phyloP scores from a whole-genome alignment of 1,140 invertebrate species.

The Lordiphosa mommai region DNA sequence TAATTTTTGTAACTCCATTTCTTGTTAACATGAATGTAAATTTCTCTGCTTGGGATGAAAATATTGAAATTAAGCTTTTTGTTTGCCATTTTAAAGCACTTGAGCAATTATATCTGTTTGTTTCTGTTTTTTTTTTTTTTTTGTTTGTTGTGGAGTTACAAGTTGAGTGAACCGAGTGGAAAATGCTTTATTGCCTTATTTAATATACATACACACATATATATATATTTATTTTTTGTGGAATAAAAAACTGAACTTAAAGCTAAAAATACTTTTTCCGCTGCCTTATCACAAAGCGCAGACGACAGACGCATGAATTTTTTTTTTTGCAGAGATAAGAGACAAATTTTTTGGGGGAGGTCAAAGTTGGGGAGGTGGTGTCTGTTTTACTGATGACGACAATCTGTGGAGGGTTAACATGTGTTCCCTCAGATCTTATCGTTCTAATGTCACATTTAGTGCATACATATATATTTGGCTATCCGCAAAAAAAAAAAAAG shows the following conservation, averaged over 20 bases:
- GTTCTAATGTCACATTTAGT: no score
- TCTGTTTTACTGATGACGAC: conserved; percentile 1
- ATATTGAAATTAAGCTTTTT: no score
- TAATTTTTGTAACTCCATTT: no score
- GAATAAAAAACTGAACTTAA: conserved; percentile 3
- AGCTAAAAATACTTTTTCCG: conserved; percentile 9
- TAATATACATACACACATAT: no score
- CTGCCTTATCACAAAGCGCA: conserved; percentile 5
- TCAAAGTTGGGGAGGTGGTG: conserved; percentile 1
- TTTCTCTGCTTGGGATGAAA: no score
- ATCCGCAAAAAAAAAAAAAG: no score
- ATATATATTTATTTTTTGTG: no score
- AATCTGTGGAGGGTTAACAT: conserved; percentile 9
- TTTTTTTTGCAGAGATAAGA: background rate
- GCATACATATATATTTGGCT: no score
- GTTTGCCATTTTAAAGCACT: no score
- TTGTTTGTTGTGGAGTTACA: background rate
- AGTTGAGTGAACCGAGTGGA: conserved; percentile 8
- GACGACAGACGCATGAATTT: conserved; percentile 1
- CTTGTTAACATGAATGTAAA: no score
- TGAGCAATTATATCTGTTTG: background rate
- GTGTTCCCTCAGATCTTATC: background rate
- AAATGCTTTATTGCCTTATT: conserved; percentile 7
- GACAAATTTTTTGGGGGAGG: background rate
- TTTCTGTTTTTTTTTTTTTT: background rate